Conservation (phyloP, 1,140 invertebrate genomes). For the Heterodera schachtii region DNA sequence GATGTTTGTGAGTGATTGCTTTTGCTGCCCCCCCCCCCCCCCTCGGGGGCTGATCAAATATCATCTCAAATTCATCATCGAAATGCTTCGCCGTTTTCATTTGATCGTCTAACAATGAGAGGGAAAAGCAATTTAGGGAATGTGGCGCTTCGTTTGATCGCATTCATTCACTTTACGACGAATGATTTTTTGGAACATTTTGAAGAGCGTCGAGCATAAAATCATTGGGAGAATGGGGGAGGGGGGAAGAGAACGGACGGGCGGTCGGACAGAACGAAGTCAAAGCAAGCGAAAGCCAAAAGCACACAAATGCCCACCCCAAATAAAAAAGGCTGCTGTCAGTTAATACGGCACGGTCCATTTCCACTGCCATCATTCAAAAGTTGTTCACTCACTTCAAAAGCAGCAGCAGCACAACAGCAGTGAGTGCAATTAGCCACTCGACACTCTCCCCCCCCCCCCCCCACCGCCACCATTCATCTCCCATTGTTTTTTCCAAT, state of each 20-base stretch:
- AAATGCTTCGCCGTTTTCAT: too few species aligned
- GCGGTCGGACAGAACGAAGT: background rate
- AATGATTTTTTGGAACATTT: background rate
- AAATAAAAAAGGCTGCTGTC: background rate
- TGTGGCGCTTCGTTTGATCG: too few species aligned
- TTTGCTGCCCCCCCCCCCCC: background rate
- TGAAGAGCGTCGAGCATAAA: background rate
- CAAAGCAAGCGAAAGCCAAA: background rate
- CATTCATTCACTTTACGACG: background rate
- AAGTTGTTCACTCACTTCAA: background rate
- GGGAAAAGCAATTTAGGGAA: too few species aligned
- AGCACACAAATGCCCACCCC: background rate
- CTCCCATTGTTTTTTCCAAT: too few species aligned
- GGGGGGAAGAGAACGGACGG: too few species aligned
- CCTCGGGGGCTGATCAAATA: background rate
- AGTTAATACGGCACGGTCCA: background rate
- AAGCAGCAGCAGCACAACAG: background rate
- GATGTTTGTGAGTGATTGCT: background rate
- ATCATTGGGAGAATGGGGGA: background rate
- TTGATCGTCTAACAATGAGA: background rate
- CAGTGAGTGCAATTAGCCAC: background rate
- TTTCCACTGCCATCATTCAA: background rate
- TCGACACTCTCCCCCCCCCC: background rate
- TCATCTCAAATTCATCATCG: too few species aligned
- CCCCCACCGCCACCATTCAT: background rate